A percentile compares a stretch with the other conserved stretches of the same genome.
These are phyloP conservation scores for Drosophila busckii DNA, from an alignment of 1,140 invertebrate species.

Conservation along the genomic window DNA sequence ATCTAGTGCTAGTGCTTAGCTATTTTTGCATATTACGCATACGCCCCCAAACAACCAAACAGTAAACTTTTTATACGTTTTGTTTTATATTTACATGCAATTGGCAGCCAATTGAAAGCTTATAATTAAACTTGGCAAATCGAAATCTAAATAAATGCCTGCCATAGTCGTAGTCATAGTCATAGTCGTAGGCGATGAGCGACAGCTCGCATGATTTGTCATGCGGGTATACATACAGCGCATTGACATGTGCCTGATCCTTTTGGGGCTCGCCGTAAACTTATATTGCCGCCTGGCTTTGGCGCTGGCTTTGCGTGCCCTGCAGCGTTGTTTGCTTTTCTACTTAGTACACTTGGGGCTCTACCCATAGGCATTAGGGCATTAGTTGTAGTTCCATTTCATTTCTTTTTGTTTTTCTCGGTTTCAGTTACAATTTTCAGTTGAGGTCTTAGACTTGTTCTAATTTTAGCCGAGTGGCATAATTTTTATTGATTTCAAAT, in stretches of 20 bases:
- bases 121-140: constrained; percentile 16
- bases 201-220: constrained; percentile 55
- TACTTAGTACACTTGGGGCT: not conserved
- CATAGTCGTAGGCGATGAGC: too few species aligned
- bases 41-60: constrained; percentile 17
- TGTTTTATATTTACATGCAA: constrained; percentile 2
- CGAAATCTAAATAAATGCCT: constrained; percentile 9
- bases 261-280: too few species aligned
- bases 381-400: constrained; percentile 16
- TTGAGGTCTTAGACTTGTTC: constrained; percentile 45
- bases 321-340: constrained; percentile 23
- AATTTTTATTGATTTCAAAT: constrained; percentile 77
- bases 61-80: too few species aligned
- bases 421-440: constrained; percentile 5
- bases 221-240: constrained; percentile 24
- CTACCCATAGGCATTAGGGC: constrained; percentile 6
- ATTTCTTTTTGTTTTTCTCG: too few species aligned
- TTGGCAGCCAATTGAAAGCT: constrained; percentile 18
- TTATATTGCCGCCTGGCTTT: not conserved
- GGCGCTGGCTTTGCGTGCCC: constrained; percentile 47
- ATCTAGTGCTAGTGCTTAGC: constrained; percentile 11
- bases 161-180: not conserved
- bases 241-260: constrained; percentile 25
- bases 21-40: constrained; percentile 15
- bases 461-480: constrained; percentile 73